Base-by-base conservation (phyloP, 2,888 invertebrate genomes). In the Melanotus villosus region DNA sequence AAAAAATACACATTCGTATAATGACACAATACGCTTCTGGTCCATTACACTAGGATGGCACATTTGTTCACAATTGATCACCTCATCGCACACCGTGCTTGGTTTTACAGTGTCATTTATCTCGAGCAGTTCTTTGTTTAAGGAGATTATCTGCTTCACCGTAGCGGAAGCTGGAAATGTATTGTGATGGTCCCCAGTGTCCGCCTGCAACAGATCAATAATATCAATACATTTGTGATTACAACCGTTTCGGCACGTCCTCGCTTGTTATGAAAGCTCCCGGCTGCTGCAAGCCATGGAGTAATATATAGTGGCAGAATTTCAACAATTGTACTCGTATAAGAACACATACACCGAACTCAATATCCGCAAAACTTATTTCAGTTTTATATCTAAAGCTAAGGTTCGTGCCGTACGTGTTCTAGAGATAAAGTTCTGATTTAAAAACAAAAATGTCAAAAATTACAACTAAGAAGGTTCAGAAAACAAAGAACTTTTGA, bases 171-270 rank as follows among this genome's bases (percentile, higher is more conserved):
- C 45, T 43, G 62, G 65, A 71, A 64, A 57, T 58, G 63, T 66
- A 63, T 68, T 70, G 67, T 54, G 63, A 43, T 57, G 67, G 60
- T 57, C 59, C 45, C 58, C 68, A 58, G 60, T 70, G 68, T 71
- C 66, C 65, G 41, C 74, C 77, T 77, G 77, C 57, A 77, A 77
- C 76, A 77, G 58, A 76, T 77, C 75, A 72, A 77, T 75, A 74
- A 62, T 72, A 73, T 76, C 75, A 77, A 75, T 77, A 76, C 69
- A 68, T 73, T 69, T 72, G 71, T 70, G 71, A 75, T 75, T 74
- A 73, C 65, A 71, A 60, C 41, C 71, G 64, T 65, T 66, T 68
- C 70, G 69, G 68, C 72, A 75, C 74, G 73, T 75, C 62, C 65
- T 50, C 57, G 68, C 62, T 69, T 71, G 70, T 73, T 74, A 73